Percentiles rank a stretch among this genome's conserved stretches.
Conservation (phyloP, 2,888 invertebrate species). For the Hemithea aestivaria region DNA sequence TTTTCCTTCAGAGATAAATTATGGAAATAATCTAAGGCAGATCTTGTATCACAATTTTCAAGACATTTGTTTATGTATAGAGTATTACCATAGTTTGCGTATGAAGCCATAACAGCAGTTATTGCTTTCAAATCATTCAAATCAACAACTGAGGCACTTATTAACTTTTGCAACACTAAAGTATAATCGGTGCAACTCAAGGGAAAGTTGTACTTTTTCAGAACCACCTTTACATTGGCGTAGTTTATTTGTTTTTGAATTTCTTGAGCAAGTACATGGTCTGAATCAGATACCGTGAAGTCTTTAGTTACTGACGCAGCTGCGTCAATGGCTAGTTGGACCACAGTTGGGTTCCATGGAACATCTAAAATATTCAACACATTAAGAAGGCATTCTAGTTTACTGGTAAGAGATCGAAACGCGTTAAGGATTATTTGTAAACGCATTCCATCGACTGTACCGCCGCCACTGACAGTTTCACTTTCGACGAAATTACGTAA, state of each 20-base stretch:
- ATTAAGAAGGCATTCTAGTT: slow-evolving; percentile 62
- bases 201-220: slow-evolving; percentile 71
- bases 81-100: slow-evolving; percentile 51
- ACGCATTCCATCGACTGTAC: slow-evolving; percentile 59
- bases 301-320: slow-evolving; percentile 55
- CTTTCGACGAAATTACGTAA: slow-evolving; percentile 61
- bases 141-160: slow-evolving; percentile 47
- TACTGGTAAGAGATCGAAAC: slow-evolving; percentile 55
- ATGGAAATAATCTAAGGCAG: slow-evolving; percentile 57
- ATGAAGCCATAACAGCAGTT: slow-evolving; percentile 49
- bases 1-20: slow-evolving; percentile 47
- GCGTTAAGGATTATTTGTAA: slow-evolving; percentile 57
- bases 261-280: slow-evolving; percentile 54
- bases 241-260: slow-evolving; percentile 66
- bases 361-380: slow-evolving; percentile 68
- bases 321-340: slow-evolving; percentile 52
- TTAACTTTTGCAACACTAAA: slow-evolving; percentile 61
- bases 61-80: slow-evolving; percentile 64
- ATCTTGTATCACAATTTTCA: slow-evolving; percentile 55
- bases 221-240: slow-evolving; percentile 65
- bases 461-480: slow-evolving; percentile 63
- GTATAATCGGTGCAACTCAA: slow-evolving; percentile 59
- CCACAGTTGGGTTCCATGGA: slow-evolving; percentile 58
- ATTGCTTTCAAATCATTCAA: slow-evolving; percentile 59
- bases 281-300: slow-evolving; percentile 59